Percentiles rank a stretch among this genome's conserved stretches.
phyloP scores from a whole-genome alignment of 2,113 vertebrate genomes.

The Nibea albiflora region DNA sequence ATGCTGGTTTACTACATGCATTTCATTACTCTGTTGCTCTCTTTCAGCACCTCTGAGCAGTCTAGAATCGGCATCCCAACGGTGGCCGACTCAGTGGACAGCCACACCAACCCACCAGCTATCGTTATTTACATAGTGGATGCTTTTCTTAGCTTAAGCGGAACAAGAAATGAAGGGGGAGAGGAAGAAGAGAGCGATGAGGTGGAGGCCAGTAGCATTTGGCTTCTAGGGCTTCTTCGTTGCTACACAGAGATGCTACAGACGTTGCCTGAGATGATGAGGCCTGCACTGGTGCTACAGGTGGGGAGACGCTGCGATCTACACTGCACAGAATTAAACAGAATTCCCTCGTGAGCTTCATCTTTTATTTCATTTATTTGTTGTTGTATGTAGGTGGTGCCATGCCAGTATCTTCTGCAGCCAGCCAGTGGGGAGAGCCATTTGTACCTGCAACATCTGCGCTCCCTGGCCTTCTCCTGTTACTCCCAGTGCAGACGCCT shows the following conservation, averaged over 20 bases:
- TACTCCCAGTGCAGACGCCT: slow-evolving; percentile 96
- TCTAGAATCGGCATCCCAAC: slow-evolving; percentile 95
- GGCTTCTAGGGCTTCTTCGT: slow-evolving; percentile 93
- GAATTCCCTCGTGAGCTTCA: background rate
- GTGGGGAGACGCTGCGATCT: slow-evolving; percentile 67
- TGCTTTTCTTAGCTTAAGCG: slow-evolving; percentile 90
- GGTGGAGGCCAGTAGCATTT: slow-evolving; percentile 89
- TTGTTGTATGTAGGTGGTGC: slow-evolving; percentile 88
- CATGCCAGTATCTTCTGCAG: slow-evolving; percentile 97
- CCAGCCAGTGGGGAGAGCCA: slow-evolving; percentile 94
- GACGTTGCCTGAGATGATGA: slow-evolving; percentile 91
- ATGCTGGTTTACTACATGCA: background rate
- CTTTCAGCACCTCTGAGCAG: slow-evolving; percentile 87
- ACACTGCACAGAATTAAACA: background rate
- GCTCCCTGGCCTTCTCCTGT: slow-evolving; percentile 95
- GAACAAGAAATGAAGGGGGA: slow-evolving; percentile 88
- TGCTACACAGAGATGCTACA: slow-evolving; percentile 97
- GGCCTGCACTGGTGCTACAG: slow-evolving; percentile 94
- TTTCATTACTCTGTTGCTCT: background rate
- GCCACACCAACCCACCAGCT: slow-evolving; percentile 90
- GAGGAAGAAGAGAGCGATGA: slow-evolving; percentile 93
- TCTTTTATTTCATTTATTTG: background rate
- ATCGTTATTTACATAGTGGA: slow-evolving; percentile 97
- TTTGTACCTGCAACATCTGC: slow-evolving; percentile 96
- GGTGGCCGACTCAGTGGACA: slow-evolving; percentile 88